A percentile compares a stretch with the other conserved stretches of the same genome.
These are phyloP conservation scores for Gymnogyps californianus DNA, from an alignment of 2,113 vertebrate genomes.

Conservation along the genomic window DNA sequence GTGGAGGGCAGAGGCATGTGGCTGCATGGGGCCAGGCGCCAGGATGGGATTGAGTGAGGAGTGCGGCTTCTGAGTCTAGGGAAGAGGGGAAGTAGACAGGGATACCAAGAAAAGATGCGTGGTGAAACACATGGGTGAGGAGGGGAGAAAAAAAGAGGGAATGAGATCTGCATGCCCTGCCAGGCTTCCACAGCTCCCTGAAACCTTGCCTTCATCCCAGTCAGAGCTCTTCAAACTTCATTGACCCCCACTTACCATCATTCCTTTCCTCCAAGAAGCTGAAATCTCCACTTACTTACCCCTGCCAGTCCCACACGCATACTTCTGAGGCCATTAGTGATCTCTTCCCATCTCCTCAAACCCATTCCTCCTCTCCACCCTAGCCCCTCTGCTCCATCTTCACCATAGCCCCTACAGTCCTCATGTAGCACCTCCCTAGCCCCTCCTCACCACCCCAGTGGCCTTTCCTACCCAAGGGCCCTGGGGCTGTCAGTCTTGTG, in stretches of 20 bases:
- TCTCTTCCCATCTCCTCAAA: neutral
- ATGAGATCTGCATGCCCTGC: neutral
- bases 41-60: neutral
- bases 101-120: neutral
- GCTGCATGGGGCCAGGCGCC: neutral
- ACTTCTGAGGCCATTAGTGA: neutral
- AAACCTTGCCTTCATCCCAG: neutral
- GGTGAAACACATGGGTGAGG: neutral
- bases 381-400: neutral
- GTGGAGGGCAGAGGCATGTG: neutral
- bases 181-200: neutral
- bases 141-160: neutral
- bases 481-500: neutral
- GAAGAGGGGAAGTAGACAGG: neutral
- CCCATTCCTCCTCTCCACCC: neutral
- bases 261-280: neutral
- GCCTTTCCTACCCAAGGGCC: neutral
- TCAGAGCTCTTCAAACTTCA: neutral
- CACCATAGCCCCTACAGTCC: neutral
- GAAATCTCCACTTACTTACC: neutral
- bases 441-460: neutral
- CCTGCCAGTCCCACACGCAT: neutral
- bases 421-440: neutral
- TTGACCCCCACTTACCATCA: neutral
- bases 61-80: neutral